These are phyloP conservation scores for Drosophila mimetica DNA, from an alignment of 2,888 invertebrate species.

Conservation along the genomic window DNA sequence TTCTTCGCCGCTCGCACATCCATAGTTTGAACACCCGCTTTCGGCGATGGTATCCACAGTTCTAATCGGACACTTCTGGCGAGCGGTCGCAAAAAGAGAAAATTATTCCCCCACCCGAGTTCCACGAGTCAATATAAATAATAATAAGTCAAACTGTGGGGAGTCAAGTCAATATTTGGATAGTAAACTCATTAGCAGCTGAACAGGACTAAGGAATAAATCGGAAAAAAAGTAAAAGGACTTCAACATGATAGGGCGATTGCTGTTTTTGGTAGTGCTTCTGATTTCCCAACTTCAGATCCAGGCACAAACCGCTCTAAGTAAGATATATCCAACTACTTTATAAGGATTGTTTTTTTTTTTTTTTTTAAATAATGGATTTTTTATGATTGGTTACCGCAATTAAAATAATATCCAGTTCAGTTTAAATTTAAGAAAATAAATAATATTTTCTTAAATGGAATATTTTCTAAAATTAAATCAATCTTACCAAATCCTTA, in stretches of 20 bases:
- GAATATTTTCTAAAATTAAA: too few species aligned
- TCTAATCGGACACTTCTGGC: slow-evolving; percentile 42
- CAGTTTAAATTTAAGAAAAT: too few species aligned
- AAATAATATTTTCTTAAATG: too few species aligned
- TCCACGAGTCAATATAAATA: neutral
- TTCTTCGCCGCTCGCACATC: slow-evolving; percentile 9
- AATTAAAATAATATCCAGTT: too few species aligned
- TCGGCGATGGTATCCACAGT: slow-evolving; percentile 46
- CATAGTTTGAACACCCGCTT: slow-evolving; percentile 2
- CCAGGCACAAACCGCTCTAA: slow-evolving; percentile 34
- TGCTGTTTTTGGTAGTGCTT: slow-evolving; percentile 22
- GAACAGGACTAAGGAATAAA: slow-evolving; percentile 14
- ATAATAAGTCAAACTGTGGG: slow-evolving; percentile 34
- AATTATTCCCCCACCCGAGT: neutral
- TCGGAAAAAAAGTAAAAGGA: neutral
- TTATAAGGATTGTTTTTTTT: neutral
- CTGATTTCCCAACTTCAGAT: slow-evolving; percentile 8
- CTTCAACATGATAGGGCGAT: slow-evolving; percentile 35
- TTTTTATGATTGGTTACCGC: too few species aligned
- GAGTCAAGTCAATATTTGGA: slow-evolving; percentile 61
- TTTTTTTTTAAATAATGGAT: neutral
- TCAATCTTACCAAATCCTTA: too few species aligned
- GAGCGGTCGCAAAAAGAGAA: slow-evolving; percentile 36
- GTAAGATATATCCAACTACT: slow-evolving; percentile 30
- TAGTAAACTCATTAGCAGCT: slow-evolving; percentile 49